Evolutionary conservation across 1,140 invertebrate species (phyloP).

Genomic region (Scaptomyza pallida): DNA sequence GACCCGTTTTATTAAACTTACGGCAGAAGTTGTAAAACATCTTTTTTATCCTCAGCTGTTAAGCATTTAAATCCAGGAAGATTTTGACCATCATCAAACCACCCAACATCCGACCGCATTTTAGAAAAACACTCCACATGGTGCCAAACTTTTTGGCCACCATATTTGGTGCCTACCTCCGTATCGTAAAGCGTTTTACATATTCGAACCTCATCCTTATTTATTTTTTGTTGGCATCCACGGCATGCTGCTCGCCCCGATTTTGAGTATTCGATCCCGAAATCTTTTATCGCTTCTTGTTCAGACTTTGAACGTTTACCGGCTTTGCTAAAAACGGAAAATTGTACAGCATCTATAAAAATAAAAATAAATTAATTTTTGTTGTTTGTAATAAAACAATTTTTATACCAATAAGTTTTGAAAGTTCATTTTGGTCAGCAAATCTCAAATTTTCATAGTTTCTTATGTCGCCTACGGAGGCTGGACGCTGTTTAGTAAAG

Average conservation of each 20-base stretch:
- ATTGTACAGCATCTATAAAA: constrained; percentile 19
- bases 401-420: constrained; percentile 88
- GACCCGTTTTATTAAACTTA: no score
- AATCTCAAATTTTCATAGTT: constrained; percentile 93
- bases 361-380: background rate
- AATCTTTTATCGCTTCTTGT: constrained; percentile 87
- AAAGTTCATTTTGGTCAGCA: constrained; percentile 94
- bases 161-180: constrained; percentile 91
- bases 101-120: constrained; percentile 87
- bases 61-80: constrained; percentile 91
- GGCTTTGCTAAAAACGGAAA: constrained; percentile 32
- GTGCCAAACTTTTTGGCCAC: constrained; percentile 93
- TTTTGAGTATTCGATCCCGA: constrained; percentile 94
- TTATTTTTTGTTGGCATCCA: constrained; percentile 94
- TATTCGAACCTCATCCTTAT: constrained; percentile 92
- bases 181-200: constrained; percentile 94
- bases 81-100: constrained; percentile 88
- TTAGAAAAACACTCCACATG: constrained; percentile 95
- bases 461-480: constrained; percentile 90
- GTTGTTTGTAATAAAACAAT: background rate
- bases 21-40: constrained; percentile 86
- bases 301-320: constrained; percentile 83
- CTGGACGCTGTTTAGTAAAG: constrained; percentile 92
- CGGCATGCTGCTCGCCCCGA: constrained; percentile 91
- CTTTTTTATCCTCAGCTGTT: constrained; percentile 89